phyloP scores from a whole-genome alignment of 2,113 vertebrate genomes.

The Zapus hudsonius region DNA sequence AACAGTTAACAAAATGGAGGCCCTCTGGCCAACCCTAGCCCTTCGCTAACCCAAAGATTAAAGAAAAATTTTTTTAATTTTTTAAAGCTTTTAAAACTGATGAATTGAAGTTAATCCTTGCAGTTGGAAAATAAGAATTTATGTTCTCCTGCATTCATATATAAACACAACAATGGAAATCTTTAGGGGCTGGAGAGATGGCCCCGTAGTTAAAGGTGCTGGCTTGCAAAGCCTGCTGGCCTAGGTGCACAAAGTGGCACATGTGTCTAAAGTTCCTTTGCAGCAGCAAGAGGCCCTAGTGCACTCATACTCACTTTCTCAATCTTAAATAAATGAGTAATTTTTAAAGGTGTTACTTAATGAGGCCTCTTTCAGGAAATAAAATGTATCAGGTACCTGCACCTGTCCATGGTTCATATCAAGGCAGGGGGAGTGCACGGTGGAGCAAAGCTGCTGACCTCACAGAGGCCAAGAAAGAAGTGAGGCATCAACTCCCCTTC shows the following conservation, averaged over 20 bases:
- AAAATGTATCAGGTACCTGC: conserved; percentile 13
- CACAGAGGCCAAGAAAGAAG: not conserved
- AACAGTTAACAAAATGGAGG: no score
- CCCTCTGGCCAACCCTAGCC: no score
- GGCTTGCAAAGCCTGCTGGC: no score
- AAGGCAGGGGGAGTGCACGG: not conserved
- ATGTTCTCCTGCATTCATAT: not conserved
- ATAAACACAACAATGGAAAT: not conserved
- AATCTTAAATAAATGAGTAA: no score
- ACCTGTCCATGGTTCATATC: not conserved
- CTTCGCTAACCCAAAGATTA: not conserved
- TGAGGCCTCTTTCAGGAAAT: conserved; percentile 7
- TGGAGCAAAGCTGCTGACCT: not conserved
- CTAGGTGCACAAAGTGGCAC: no score
- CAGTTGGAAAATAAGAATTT: not conserved
- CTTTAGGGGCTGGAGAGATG: no score
- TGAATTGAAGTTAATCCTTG: not conserved
- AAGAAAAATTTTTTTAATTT: not conserved
- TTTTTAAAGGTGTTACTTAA: not conserved
- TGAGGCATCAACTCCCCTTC: not conserved
- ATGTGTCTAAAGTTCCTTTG: no score
- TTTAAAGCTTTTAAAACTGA: not conserved
- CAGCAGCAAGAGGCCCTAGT: no score
- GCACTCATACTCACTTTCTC: no score
- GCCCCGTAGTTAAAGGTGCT: no score